Percentiles rank a stretch among this genome's conserved stretches.
Evolutionary conservation across 2,888 invertebrate genomes (phyloP).

Genomic region (Rhodophaea formosa): DNA sequence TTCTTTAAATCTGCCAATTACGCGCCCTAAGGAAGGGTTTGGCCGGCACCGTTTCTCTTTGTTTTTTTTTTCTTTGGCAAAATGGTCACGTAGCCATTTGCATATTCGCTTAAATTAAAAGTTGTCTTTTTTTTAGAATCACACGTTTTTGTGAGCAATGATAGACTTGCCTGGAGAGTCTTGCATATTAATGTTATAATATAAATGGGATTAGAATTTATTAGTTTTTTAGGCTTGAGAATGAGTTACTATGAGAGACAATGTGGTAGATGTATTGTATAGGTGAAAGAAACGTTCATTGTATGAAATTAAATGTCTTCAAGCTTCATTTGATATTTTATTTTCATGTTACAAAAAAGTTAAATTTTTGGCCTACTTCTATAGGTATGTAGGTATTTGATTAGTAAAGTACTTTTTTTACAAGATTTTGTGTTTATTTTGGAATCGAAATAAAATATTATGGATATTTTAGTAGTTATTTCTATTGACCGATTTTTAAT

Average conservation of each 20-base stretch:
- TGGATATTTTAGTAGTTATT: no score
- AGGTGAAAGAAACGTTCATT: no score
- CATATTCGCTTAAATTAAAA: conserved; percentile 76
- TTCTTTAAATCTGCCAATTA: conserved; percentile 69
- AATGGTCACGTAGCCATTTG: conserved; percentile 78
- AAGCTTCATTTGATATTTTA: no score
- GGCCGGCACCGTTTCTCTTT: conserved; percentile 55
- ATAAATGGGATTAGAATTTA: conserved; percentile 43
- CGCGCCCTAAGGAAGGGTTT: conserved; percentile 67
- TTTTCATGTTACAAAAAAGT: no score
- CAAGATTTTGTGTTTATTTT: no score
- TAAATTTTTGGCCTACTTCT: no score
- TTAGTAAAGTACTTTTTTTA: no score
- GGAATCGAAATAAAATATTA: no score
- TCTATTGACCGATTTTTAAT: no score
- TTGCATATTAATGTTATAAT: conserved; percentile 58
- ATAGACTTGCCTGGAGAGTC: conserved; percentile 54
- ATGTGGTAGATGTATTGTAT: conserved; percentile 8
- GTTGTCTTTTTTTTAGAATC: conserved; percentile 70
- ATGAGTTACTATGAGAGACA: conserved; percentile 18
- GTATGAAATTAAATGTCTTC: no score
- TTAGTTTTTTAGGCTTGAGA: conserved; percentile 49
- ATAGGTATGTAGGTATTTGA: no score
- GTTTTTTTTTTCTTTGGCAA: conserved; percentile 68
- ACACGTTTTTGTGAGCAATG: conserved; percentile 74